Base-by-base conservation (phyloP, 2,888 invertebrate genomes). In the Dascillus cervinus region DNA sequence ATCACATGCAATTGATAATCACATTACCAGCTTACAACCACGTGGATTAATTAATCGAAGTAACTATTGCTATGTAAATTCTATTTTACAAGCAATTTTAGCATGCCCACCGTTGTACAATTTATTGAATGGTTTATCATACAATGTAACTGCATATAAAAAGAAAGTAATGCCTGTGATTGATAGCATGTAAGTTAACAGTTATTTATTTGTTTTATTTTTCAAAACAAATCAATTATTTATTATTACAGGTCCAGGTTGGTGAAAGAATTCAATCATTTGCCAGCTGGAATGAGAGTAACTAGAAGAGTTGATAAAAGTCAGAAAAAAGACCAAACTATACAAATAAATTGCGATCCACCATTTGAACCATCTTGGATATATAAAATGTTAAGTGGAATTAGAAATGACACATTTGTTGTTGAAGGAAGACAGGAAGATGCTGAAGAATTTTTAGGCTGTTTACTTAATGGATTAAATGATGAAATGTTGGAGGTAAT, bases 41-140 rank as follows among this genome's bases (percentile, higher is more conserved):
- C 77, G 95, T 28, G 96, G 96, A 1, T 73, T 96, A 26, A 85
- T 85, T 30, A 96, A 96, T 65, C 81, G 85, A 43, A 89, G 89
- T 42, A 96, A 95, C 67, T 95, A 91, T 66, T 96, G 96, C 68
- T 96, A 95, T 58, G 89, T 95, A 40, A 96, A 96, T 66, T 87
- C 95, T 11, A 92, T 91, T 43, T 69, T 96, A 19, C 94, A 96
- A 66, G 94, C 95, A 0, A 66, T 96, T 46, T 72, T 95, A 14
- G 92, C 91, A 8, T 96, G 96, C 59, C 90, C 95, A 10, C 94
- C 95, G 0, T 87, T 96, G 66, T 94, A 90, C 64, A 92, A 95
- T 67, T 72, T 96, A 56, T 70, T 95, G 49, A 80, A 79, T 50
- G 77, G 82, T 19, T 67, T 94, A 52, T 82, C 87, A 0, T 73